Percentiles rank a stretch among this genome's conserved stretches.
phyloP scores from a whole-genome alignment of 2,888 invertebrate species.

The Leucoptera coffeella region DNA sequence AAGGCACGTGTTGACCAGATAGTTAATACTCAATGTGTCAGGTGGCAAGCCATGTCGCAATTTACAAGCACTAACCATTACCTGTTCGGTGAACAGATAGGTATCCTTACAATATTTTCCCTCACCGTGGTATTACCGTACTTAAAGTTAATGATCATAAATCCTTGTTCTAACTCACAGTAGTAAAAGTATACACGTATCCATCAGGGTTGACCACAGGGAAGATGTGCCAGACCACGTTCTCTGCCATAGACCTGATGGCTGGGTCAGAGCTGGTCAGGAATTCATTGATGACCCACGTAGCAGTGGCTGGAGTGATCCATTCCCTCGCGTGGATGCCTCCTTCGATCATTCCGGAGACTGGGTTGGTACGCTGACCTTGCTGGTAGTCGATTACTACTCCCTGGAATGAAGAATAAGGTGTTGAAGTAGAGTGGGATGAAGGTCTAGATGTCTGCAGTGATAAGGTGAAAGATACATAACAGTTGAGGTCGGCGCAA shows the following conservation, averaged over 20 bases:
- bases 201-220: slow-evolving; percentile 62
- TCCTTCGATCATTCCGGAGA: slow-evolving; percentile 21
- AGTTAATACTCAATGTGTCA: no score
- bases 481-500: no score
- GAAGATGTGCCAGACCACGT: slow-evolving; percentile 1
- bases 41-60: no score
- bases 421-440: no score
- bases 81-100: no score
- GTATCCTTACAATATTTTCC: no score
- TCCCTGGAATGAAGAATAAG: slow-evolving; percentile 8
- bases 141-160: no score
- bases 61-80: no score
- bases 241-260: not conserved
- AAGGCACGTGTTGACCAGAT: no score
- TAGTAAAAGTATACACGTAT: slow-evolving; percentile 58
- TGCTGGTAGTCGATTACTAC: slow-evolving; percentile 29
- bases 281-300: slow-evolving; percentile 43
- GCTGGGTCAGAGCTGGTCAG: slow-evolving; percentile 13
- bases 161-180: slow-evolving; percentile 28
- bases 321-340: slow-evolving; percentile 63
- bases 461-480: no score
- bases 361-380: slow-evolving; percentile 13
- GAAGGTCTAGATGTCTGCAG: no score
- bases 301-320: slow-evolving; percentile 49
- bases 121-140: no score